Evolutionary conservation across 1,140 invertebrate species (phyloP).

Genomic region (Zaprionus inermis): DNA sequence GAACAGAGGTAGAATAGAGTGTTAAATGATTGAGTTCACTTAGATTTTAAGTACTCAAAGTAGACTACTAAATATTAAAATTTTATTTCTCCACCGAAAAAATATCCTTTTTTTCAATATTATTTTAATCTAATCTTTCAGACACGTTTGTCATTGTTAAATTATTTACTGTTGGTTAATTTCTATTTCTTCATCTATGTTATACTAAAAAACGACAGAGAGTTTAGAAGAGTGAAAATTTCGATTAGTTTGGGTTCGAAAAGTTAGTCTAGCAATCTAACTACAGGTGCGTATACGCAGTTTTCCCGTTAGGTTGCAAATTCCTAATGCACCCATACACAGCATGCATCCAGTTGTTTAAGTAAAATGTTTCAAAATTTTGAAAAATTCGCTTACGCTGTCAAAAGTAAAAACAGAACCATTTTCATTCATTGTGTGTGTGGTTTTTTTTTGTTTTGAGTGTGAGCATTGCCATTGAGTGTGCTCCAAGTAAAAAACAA

Average conservation of each 20-base stretch:
- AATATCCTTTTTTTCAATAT: not conserved
- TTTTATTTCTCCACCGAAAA: not conserved
- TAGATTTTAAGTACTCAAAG: not conserved
- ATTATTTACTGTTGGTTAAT: not conserved
- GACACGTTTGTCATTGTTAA: not conserved
- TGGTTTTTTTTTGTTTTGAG: slow-evolving; percentile 33
- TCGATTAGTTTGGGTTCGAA: slow-evolving; percentile 16
- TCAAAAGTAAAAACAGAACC: slow-evolving; percentile 80
- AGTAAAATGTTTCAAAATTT: slow-evolving; percentile 59
- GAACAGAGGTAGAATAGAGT: not conserved
- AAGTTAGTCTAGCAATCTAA: slow-evolving; percentile 36
- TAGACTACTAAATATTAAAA: not conserved
- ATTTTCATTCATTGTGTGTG: slow-evolving; percentile 51
- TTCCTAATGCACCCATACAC: slow-evolving; percentile 25
- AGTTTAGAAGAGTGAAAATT: not conserved
- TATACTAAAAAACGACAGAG: not conserved
- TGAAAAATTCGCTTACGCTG: slow-evolving; percentile 76
- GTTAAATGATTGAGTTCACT: too few species aligned
- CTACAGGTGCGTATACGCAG: slow-evolving; percentile 3
- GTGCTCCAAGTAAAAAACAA: slow-evolving; percentile 18
- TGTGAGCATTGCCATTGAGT: too few species aligned
- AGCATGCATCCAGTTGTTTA: slow-evolving; percentile 40
- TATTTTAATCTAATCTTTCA: not conserved
- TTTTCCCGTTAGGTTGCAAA: slow-evolving; percentile 32
- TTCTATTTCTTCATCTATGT: not conserved